These are phyloP conservation scores for Lerema accius DNA, from an alignment of 1,140 invertebrate species.

Conservation along the genomic window DNA sequence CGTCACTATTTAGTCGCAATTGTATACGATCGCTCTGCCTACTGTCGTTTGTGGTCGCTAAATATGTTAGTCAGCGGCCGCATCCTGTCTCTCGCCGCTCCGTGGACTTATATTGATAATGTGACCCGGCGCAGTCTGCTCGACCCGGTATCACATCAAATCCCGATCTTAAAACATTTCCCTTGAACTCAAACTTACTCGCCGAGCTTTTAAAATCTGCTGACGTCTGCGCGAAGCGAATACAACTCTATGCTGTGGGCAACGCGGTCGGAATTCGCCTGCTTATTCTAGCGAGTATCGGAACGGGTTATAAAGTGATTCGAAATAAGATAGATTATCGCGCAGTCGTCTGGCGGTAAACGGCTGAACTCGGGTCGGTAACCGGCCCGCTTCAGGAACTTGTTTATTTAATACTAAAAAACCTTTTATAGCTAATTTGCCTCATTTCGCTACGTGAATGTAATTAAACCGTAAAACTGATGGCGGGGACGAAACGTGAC, in stretches of 20 bases:
- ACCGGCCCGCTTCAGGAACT: conserved; percentile 19
- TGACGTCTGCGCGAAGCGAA: background rate
- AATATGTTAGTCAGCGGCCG: conserved; percentile 7
- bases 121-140: conserved; percentile 19
- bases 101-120: conserved; percentile 34
- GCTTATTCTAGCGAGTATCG: background rate
- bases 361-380: conserved; percentile 15
- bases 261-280: conserved; percentile 1
- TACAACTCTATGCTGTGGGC: background rate
- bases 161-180: conserved; percentile 25
- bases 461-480: conserved; percentile 20
- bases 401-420: conserved; percentile 30
- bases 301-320: conserved; percentile 32
- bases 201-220: conserved; percentile 7
- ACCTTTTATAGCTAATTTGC: conserved; percentile 25
- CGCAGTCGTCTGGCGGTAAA: conserved; percentile 32
- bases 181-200: conserved; percentile 22
- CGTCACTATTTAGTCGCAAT: too few relatives aligned
- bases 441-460: conserved; percentile 9
- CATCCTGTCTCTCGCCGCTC: too few relatives aligned
- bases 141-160: conserved; percentile 7
- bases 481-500: background rate
- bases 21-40: too few relatives aligned
- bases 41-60: conserved; percentile 7
- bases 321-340: conserved; percentile 32